Percentiles rank a stretch among this genome's conserved stretches.
These are phyloP conservation scores for Brachionus rubens DNA, from an alignment of 1,140 invertebrate species.

Conservation along the genomic window DNA sequence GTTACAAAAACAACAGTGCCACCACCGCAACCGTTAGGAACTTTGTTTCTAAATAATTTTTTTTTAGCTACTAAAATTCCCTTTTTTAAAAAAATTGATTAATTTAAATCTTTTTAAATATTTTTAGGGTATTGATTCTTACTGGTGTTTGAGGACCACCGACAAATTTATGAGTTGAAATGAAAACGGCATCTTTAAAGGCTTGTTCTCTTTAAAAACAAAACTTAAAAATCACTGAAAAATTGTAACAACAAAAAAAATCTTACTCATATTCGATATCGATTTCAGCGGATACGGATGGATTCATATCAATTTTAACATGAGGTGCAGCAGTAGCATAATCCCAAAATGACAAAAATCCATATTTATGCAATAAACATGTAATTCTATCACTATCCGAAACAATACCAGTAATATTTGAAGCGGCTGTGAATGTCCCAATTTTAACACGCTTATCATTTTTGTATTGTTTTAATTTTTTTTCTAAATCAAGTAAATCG, in stretches of 20 bases:
- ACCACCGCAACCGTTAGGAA: constrained; percentile 65
- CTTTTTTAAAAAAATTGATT: too few relatives aligned
- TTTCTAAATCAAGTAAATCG: constrained; percentile 73
- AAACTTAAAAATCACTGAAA: too few relatives aligned
- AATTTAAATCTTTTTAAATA: too few relatives aligned
- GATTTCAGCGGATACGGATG: constrained; percentile 53
- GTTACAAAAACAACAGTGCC: constrained; percentile 68
- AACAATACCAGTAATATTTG: constrained; percentile 82
- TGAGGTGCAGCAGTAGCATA: constrained; percentile 81
- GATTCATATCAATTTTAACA: constrained; percentile 80
- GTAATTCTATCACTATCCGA: constrained; percentile 79
- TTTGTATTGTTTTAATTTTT: constrained; percentile 53
- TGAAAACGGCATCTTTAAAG: constrained; percentile 83
- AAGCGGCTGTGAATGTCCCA: constrained; percentile 80
- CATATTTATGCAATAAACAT: constrained; percentile 74
- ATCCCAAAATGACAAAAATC: constrained; percentile 79
- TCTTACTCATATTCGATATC: constrained; percentile 8
- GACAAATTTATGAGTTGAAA: constrained; percentile 84
- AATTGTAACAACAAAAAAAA: background rate
- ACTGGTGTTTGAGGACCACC: constrained; percentile 82
- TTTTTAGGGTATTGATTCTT: too few relatives aligned
- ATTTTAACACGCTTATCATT: constrained; percentile 66
- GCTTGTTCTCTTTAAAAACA: constrained; percentile 64
- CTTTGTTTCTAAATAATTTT: constrained; percentile 64
- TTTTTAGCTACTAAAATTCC: constrained; percentile 70